phyloP scores from a whole-genome alignment of 2,888 invertebrate genomes.

The Drosophila pseudotalamancana region DNA sequence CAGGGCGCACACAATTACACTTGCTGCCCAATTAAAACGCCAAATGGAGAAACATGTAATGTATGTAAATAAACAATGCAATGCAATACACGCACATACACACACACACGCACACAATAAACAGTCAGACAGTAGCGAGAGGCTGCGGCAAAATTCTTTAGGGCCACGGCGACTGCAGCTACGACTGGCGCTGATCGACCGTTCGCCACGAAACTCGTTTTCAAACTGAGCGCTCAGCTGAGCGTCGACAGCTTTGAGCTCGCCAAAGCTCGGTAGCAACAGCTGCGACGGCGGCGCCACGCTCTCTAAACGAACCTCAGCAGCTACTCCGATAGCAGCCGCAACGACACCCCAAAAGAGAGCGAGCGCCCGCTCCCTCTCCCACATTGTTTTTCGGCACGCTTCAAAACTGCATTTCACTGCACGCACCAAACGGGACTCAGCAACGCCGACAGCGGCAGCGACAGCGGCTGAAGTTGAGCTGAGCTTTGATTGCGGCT shows the following conservation, averaged over 20 bases:
- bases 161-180: conserved; percentile 47
- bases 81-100: conserved; percentile 10
- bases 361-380: conserved; percentile 21
- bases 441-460: conserved; percentile 2
- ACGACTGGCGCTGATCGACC: conserved; percentile 67
- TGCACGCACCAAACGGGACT: conserved; percentile 27
- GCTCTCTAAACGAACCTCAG: conserved; percentile 33
- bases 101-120: conserved; percentile 1
- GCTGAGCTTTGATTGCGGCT: conserved; percentile 28
- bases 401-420: conserved; percentile 56
- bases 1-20: conserved; percentile 43
- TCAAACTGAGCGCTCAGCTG: conserved; percentile 73
- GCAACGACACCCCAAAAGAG: conserved; percentile 40
- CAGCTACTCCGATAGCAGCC: conserved; percentile 33
- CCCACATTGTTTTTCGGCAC: conserved; percentile 36
- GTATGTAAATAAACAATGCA: conserved; percentile 69
- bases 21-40: conserved; percentile 65
- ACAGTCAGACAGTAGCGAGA: conserved; percentile 24
- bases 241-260: conserved; percentile 46
- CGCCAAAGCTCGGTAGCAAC: conserved; percentile 52
- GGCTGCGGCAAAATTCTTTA: conserved; percentile 55
- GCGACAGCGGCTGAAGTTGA: conserved; percentile 11
- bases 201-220: conserved; percentile 80
- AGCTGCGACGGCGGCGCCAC: conserved; percentile 33
- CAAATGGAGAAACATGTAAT: conserved; percentile 52